Evolutionary conservation across 2,888 invertebrate genomes (phyloP), one percentile per base, ranked within the genome.

Genomic region (Dolichopus griseipennis): DNA sequence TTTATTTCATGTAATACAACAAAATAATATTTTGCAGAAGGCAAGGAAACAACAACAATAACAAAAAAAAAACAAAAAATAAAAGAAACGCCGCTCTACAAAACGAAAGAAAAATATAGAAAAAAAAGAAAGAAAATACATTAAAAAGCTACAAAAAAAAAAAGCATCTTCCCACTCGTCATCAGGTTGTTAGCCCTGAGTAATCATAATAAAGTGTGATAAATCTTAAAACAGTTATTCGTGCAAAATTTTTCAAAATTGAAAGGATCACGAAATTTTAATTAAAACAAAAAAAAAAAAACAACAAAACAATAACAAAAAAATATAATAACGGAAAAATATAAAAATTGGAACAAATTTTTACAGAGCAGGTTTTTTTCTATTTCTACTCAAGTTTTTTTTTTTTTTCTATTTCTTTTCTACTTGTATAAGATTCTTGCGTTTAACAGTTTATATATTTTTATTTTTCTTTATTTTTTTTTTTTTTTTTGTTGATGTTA

Each of bases 191-290:
- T 52, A 52, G 52, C 52, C 52, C 52, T 52, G 52, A 52, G 52
- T 52, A 52, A 52, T 52, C 15, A 52, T 52, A 15, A n/a, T 52
- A 52, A 41, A 52, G n/a, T 52, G 52, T 52, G 52, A 52, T 52
- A 52, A 52, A 52, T 52, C 52, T 52, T 9, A 52, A 52, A 15
- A 52, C 15, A 52, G 6, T 52, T 52, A 18, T 52, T 52, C 52
- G 52, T 52, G 52, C 15, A 52, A 9, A 52, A 52, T 52, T 52
- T 10, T 12, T 6, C 9, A 15, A 52, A 52, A 52, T 18, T 52
- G 52, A 52, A 52, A 52, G 52, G 52, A 52, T 52, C 52, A 52
- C 52, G 52, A 52, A 52, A 52, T 52, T 18, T 52, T 52, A 52
- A 52, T 52, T 52, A 52, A 52, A 52, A 52, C 9, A 18, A 52